phyloP scores from a whole-genome alignment of 2,797 vertebrate species.

The Aselliscus stoliczkanus region DNA sequence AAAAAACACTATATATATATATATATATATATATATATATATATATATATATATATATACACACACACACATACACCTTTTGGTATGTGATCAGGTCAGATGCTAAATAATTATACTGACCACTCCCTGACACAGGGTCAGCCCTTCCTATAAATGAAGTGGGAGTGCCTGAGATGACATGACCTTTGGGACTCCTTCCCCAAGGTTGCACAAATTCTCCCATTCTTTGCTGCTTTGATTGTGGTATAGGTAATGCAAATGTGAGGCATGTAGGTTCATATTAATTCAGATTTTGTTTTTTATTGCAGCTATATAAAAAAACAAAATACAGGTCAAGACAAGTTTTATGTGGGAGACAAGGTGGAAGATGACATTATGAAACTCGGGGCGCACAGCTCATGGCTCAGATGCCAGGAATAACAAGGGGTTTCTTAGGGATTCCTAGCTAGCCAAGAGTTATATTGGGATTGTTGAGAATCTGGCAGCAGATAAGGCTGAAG shows the following conservation, averaged over 20 bases:
- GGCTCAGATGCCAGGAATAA: background rate
- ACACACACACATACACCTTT: no score
- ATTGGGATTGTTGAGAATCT: background rate
- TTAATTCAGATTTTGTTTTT: slow-evolving; percentile 1
- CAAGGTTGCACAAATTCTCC: background rate
- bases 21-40: no score
- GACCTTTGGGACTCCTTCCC: background rate
- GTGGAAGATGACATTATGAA: background rate
- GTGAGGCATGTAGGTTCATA: background rate
- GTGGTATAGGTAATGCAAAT: background rate
- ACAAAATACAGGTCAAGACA: background rate
- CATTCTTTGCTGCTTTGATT: background rate
- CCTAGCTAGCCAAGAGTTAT: background rate
- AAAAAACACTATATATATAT: no score
- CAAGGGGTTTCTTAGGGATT: background rate
- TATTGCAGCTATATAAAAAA: background rate
- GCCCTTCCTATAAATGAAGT: background rate
- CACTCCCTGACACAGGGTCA: background rate
- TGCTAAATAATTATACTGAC: background rate
- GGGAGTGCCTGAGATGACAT: background rate
- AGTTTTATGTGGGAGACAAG: background rate
- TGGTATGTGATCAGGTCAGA: background rate
- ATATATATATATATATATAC: no score
- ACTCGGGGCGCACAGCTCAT: background rate
- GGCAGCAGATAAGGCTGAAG: background rate